These are phyloP conservation scores for Piprites chloris DNA, from an alignment of 2,113 vertebrate species.

Conservation along the genomic window DNA sequence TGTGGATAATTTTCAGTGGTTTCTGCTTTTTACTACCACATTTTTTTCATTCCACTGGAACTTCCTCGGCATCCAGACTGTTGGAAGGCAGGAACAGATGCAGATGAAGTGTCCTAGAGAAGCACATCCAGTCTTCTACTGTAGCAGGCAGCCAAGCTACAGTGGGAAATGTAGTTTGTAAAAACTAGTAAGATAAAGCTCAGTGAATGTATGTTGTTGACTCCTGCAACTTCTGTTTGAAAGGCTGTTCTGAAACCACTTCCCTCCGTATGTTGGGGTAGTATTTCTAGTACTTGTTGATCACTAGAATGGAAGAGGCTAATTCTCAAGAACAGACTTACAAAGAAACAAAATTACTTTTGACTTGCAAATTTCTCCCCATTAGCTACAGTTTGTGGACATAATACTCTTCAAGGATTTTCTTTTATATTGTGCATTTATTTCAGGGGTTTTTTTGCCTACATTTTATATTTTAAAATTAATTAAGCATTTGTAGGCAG, in stretches of 20 bases:
- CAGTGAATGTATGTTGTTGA: background rate
- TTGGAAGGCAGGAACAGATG: background rate
- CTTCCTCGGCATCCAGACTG: background rate
- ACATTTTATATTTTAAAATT: background rate
- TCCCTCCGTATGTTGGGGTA: slow-evolving; percentile 37
- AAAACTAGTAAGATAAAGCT: slow-evolving; percentile 22
- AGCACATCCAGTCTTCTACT: background rate
- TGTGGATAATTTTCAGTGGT: background rate
- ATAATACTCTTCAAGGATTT: slow-evolving; percentile 27
- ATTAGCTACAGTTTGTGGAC: slow-evolving; percentile 34
- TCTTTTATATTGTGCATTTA: slow-evolving; percentile 5
- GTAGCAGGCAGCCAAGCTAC: background rate
- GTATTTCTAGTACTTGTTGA: slow-evolving; percentile 51
- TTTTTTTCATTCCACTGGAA: background rate
- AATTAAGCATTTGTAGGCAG: background rate
- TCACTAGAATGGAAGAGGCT: slow-evolving; percentile 27
- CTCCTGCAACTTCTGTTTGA: slow-evolving; percentile 3
- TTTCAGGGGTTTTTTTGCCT: background rate
- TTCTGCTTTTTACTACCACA: background rate
- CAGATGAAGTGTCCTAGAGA: background rate
- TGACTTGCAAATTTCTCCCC: slow-evolving; percentile 48
- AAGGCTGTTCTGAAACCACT: slow-evolving; percentile 28
- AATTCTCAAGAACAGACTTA: slow-evolving; percentile 41
- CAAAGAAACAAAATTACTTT: slow-evolving; percentile 60
- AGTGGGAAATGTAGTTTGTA: background rate